Conservation (phyloP, 2,113 vertebrate species). For the Muscicapa adusta region DNA sequence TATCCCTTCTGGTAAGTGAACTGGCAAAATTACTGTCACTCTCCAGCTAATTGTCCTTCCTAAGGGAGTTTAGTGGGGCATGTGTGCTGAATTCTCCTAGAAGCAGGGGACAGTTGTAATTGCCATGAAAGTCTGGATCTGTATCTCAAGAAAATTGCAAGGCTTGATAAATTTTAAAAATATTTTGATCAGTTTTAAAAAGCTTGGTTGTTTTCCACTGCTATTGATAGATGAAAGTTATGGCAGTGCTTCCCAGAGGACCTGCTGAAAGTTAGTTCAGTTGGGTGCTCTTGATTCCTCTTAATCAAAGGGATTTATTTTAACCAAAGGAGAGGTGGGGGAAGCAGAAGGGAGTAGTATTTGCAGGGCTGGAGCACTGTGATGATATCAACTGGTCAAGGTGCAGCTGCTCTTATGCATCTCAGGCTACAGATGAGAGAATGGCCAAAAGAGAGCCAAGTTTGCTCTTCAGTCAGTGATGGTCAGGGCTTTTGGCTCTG, state of each 20-base stretch:
- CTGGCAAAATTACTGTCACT: conserved; percentile 9
- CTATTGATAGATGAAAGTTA: background rate
- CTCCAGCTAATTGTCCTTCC: conserved; percentile 16
- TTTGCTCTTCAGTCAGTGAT: background rate
- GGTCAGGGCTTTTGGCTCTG: background rate
- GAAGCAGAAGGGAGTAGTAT: background rate
- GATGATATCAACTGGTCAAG: background rate
- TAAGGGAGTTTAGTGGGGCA: background rate
- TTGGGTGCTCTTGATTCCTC: background rate
- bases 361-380: background rate
- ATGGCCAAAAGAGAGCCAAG: background rate
- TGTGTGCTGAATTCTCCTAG: background rate
- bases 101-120: background rate
- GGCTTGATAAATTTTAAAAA: background rate
- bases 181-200: background rate
- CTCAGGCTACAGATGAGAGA: background rate
- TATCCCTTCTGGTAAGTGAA: conserved; percentile 20
- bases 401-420: background rate
- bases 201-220: background rate
- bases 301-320: background rate
- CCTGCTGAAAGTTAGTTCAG: background rate
- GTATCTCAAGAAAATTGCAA: background rate
- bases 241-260: background rate
- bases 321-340: background rate
- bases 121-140: background rate